These are phyloP conservation scores for Eurytemora carolleeae DNA, from an alignment of 1,140 invertebrate species.

Conservation along the genomic window DNA sequence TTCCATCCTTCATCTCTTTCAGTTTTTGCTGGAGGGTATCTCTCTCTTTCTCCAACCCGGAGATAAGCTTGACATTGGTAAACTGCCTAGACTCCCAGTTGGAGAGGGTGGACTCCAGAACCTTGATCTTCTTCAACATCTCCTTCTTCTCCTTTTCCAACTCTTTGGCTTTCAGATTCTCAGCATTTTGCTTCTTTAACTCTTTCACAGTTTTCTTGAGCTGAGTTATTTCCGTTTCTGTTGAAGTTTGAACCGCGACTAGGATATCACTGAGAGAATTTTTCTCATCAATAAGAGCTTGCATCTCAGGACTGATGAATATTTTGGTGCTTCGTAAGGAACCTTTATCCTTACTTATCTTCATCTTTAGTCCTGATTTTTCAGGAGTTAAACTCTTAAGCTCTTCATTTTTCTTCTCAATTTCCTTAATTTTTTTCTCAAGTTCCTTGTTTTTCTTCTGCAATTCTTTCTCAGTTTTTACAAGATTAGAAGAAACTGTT, in stretches of 20 bases:
- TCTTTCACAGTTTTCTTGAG: slow-evolving; percentile 8
- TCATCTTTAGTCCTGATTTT: not conserved
- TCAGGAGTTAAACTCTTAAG: not conserved
- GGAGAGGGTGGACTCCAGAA: slow-evolving; percentile 4
- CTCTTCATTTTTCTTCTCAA: not conserved
- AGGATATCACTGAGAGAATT: slow-evolving; percentile 7
- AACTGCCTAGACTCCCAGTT: slow-evolving; percentile 9
- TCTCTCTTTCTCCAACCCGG: slow-evolving; percentile 6
- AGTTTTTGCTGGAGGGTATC: not conserved
- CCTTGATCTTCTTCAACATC: not conserved
- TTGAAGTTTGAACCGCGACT: slow-evolving; percentile 2
- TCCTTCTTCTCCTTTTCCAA: slow-evolving; percentile 4
- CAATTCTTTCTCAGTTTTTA: not conserved
- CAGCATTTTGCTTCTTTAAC: not conserved
- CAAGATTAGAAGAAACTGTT: not conserved
- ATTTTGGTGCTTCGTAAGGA: not conserved
- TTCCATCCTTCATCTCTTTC: not conserved
- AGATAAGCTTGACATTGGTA: slow-evolving; percentile 2
- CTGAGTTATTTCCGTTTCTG: not conserved
- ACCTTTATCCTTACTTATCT: not conserved
- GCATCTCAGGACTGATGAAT: too few relatives aligned
- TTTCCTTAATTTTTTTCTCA: slow-evolving; percentile 2
- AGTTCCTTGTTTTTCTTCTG: not conserved
- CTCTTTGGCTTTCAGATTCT: not conserved
- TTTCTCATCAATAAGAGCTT: not conserved